Evolutionary conservation across 2,888 invertebrate species (phyloP).

Genomic region (Drosophila monieri): DNA sequence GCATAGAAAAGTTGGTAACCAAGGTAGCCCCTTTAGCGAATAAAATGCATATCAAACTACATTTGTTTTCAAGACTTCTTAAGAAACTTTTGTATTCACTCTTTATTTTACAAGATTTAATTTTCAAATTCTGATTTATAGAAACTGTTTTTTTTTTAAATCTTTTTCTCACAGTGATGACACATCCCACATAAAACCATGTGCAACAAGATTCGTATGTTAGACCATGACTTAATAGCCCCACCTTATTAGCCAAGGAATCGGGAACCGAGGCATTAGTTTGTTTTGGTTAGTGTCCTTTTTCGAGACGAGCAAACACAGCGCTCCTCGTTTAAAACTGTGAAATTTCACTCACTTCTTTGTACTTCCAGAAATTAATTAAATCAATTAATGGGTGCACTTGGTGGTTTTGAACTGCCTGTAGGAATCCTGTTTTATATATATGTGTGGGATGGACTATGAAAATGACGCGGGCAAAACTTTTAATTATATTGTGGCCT

Average conservation of each 20-base stretch:
- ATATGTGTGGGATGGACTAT: constrained; percentile 6
- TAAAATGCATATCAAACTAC: no score
- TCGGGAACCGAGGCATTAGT: constrained; percentile 43
- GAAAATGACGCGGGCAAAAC: constrained; percentile 14
- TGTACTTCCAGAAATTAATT: constrained; percentile 57
- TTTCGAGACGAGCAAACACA: constrained; percentile 7
- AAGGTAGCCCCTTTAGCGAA: neutral
- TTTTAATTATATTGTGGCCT: constrained; percentile 12
- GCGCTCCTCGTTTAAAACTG: constrained; percentile 15
- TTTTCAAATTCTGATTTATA: neutral
- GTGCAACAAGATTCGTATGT: neutral
- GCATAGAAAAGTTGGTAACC: neutral
- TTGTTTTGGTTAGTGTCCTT: constrained; percentile 18
- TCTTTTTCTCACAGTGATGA: neutral
- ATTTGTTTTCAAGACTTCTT: neutral
- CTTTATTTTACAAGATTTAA: neutral
- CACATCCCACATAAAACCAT: neutral
- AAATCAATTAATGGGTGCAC: constrained; percentile 29
- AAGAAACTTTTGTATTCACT: neutral
- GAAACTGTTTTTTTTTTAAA: neutral
- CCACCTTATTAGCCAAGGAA: constrained; percentile 22
- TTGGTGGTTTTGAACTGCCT: constrained; percentile 23
- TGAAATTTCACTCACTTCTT: constrained; percentile 57
- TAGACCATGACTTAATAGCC: constrained; percentile 44
- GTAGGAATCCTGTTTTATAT: constrained; percentile 14